phyloP scores from a whole-genome alignment of 2,888 invertebrate species.

The Mythimna albipuncta region DNA sequence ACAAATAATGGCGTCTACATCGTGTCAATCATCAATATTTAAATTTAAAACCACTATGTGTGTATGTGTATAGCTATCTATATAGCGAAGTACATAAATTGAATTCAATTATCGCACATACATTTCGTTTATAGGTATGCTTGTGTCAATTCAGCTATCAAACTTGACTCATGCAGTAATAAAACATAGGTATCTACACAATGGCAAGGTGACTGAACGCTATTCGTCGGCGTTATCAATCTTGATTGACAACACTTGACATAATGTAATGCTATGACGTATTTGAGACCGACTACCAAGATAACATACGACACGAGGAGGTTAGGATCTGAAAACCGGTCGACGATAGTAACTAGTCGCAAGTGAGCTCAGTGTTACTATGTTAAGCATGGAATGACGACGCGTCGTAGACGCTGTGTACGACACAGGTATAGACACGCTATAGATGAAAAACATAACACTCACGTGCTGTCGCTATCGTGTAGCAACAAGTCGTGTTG shows the following conservation, averaged over 20 bases:
- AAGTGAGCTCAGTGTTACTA: conserved; percentile 65
- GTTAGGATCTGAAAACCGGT: conserved; percentile 62
- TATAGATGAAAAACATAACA: conserved; percentile 37
- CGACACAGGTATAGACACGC: conserved; percentile 13
- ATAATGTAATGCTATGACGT: conserved; percentile 60
- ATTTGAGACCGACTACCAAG: conserved; percentile 41
- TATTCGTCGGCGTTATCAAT: conserved; percentile 60
- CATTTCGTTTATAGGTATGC: conserved; percentile 39
- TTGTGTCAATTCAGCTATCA: conserved; percentile 50
- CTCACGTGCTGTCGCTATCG: conserved; percentile 60
- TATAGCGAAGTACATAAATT: conserved; percentile 34
- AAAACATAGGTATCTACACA: conserved; percentile 51
- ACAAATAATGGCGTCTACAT: conserved; percentile 32
- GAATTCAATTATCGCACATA: conserved; percentile 35
- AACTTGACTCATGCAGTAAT: conserved; percentile 39
- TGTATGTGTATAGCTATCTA: background rate
- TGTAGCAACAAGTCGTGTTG: conserved; percentile 80
- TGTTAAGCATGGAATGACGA: conserved; percentile 66
- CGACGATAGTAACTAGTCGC: conserved; percentile 28
- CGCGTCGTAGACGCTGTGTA: conserved; percentile 56
- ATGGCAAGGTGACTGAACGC: conserved; percentile 64
- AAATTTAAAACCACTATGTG: conserved; percentile 27
- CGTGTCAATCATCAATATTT: conserved; percentile 8
- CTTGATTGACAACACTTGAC: conserved; percentile 60
- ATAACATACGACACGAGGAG: conserved; percentile 51